These are phyloP conservation scores for Chironomus riparius DNA, from an alignment of 2,888 invertebrate genomes.

Conservation along the genomic window DNA sequence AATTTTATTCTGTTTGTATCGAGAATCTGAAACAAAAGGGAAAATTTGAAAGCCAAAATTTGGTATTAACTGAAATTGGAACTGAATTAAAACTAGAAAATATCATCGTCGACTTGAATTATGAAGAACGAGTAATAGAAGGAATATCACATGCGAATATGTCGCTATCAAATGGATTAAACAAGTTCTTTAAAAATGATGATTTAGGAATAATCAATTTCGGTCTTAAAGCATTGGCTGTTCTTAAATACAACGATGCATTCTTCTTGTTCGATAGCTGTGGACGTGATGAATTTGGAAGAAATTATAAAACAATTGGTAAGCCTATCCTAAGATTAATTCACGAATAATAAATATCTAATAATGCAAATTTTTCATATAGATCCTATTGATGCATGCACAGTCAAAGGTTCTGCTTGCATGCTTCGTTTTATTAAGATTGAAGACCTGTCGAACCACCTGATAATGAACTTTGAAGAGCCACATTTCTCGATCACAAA, in stretches of 20 bases:
- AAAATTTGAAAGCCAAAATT: conserved; percentile 33
- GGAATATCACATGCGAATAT: conserved; percentile 32
- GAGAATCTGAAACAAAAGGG: conserved; percentile 33
- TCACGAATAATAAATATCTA: background rate
- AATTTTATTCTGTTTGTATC: conserved; percentile 39
- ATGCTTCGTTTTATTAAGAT: conserved; percentile 38
- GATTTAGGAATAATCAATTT: conserved; percentile 47
- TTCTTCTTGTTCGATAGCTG: conserved; percentile 53
- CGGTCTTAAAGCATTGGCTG: conserved; percentile 47
- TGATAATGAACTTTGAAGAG: conserved; percentile 35
- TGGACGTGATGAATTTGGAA: conserved; percentile 49
- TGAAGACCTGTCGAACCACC: conserved; percentile 29
- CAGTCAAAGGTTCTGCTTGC: conserved; percentile 38
- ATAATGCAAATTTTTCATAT: conserved; percentile 22
- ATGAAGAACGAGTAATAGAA: conserved; percentile 38
- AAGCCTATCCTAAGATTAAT: conserved; percentile 29
- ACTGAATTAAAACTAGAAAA: conserved; percentile 37
- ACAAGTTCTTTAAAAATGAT: conserved; percentile 37
- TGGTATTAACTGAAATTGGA: conserved; percentile 38
- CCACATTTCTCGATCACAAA: conserved; percentile 37
- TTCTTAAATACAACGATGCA: conserved; percentile 47
- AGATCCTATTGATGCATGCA: background rate
- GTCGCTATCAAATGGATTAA: conserved; percentile 33
- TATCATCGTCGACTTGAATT: conserved; percentile 34
- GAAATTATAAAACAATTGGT: conserved; percentile 34